These are phyloP conservation scores for Turnix velox DNA, from an alignment of 2,113 vertebrate species.

Conservation along the genomic window DNA sequence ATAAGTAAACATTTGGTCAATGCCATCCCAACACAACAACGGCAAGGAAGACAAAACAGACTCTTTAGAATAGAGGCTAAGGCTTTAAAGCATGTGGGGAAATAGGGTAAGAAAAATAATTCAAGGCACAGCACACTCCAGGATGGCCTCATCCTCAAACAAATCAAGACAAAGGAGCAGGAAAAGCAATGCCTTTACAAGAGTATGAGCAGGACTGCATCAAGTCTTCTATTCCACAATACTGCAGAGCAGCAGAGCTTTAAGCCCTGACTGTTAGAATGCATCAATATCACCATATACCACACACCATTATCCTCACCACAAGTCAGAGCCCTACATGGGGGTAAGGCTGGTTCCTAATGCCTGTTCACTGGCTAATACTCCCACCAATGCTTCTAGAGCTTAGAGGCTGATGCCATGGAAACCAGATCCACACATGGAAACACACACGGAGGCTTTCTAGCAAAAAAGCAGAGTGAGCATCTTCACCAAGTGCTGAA, in stretches of 20 bases:
- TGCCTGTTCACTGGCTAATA: not conserved
- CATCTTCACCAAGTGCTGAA: not conserved
- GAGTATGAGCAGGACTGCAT: not conserved
- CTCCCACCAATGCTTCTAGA: not conserved
- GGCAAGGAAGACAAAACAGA: not conserved
- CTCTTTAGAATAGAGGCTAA: not conserved
- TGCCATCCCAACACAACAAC: not conserved
- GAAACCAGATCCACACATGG: slow-evolving; percentile 42
- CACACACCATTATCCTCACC: not conserved
- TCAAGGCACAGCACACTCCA: not conserved
- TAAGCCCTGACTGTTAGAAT: not conserved
- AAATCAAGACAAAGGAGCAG: not conserved
- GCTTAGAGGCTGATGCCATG: slow-evolving; percentile 29
- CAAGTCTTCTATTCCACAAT: not conserved
- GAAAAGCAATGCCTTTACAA: not conserved
- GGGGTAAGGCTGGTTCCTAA: not conserved
- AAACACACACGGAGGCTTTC: not conserved
- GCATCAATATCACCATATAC: not conserved
- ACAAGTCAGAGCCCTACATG: not conserved
- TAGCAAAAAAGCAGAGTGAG: not conserved
- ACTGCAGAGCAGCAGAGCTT: not conserved
- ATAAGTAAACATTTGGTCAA: not conserved
- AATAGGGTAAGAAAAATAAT: not conserved
- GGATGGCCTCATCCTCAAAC: not conserved
- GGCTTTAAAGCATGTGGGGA: not conserved